Conservation (phyloP, 2,113 vertebrate genomes). For the Nicator chloris region DNA sequence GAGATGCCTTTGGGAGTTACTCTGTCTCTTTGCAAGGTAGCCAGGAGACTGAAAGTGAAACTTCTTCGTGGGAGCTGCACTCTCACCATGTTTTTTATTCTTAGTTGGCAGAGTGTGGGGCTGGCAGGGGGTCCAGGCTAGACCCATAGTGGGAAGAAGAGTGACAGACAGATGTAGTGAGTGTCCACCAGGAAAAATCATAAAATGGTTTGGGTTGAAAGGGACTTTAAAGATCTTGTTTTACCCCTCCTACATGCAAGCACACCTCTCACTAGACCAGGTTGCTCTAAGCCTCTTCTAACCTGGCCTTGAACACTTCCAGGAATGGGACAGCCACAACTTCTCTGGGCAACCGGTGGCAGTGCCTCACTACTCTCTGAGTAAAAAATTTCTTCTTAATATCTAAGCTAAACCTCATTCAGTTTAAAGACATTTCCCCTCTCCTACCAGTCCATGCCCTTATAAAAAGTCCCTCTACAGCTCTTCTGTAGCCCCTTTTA, state of each 20-base stretch:
- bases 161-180: not conserved
- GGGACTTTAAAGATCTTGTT: not conserved
- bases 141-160: not conserved
- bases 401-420: not conserved
- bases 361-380: not conserved
- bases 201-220: not conserved
- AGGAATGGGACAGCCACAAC: not conserved
- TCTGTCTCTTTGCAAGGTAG: slow-evolving; percentile 7
- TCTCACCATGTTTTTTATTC: not conserved
- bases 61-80: not conserved
- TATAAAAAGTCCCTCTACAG: not conserved
- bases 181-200: not conserved
- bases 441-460: not conserved
- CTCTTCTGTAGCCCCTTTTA: not conserved
- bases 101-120: not conserved
- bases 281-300: not conserved
- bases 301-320: not conserved
- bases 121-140: not conserved
- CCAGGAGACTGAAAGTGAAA: slow-evolving; percentile 27
- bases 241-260: not conserved
- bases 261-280: not conserved
- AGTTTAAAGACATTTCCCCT: not conserved
- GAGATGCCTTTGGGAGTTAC: slow-evolving; percentile 15
- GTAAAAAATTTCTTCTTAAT: not conserved
- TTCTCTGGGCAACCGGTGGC: not conserved